A percentile compares a stretch with the other conserved stretches of the same genome.
Evolutionary conservation across 2,888 invertebrate genomes (phyloP).

Genomic region (Eupithecia vulgata): DNA sequence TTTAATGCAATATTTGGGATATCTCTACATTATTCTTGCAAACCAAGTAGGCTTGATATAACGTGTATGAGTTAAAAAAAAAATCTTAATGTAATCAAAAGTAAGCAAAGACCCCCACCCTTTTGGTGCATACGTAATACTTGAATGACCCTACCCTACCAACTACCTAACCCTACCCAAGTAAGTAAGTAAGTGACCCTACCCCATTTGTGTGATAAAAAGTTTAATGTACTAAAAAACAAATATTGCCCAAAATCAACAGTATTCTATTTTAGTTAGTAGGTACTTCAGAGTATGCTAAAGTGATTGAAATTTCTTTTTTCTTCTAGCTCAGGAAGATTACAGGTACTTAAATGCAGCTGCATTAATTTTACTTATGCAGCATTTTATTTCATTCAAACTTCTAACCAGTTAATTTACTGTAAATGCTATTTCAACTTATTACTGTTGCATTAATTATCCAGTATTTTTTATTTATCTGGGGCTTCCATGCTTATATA

Average conservation of each 20-base stretch:
- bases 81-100: neutral
- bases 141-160: neutral
- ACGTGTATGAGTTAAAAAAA: too few relatives aligned
- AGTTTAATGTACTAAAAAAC: neutral
- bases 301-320: conserved; percentile 8
- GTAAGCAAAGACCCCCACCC: neutral
- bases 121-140: neutral
- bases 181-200: too few relatives aligned
- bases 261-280: conserved; percentile 8
- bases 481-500: conserved; percentile 56
- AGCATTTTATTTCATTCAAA: neutral
- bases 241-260: conserved; percentile 13
- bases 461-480: neutral
- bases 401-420: neutral
- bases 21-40: too few relatives aligned
- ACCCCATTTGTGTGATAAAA: neutral
- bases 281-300: neutral
- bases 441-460: too few relatives aligned
- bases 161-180: too few relatives aligned
- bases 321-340: neutral
- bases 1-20: too few relatives aligned
- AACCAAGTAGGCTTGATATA: too few relatives aligned
- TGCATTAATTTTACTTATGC: neutral
- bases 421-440: neutral
- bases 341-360: neutral